Evolutionary conservation across 1,140 invertebrate species (phyloP), one percentile per base, ranked within the genome.

Genomic region (Carcinoscorpius rotundicauda): DNA sequence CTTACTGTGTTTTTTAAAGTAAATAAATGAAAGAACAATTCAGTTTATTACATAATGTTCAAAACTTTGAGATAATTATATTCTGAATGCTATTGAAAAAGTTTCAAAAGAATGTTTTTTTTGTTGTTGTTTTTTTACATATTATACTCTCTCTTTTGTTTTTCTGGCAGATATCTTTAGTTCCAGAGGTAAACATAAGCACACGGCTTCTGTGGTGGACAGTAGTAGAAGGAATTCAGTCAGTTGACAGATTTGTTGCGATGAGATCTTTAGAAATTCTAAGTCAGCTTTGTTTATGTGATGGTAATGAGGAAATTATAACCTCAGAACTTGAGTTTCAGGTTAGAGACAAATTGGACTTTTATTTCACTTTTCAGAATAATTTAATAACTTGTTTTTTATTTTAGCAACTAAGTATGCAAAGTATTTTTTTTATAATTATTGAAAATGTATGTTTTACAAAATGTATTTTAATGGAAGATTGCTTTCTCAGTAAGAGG

Each of bases 201-300:
- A 74, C 74, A 52, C 71, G 75, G 52, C 66, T 78, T 71, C 77
- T 96, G 10, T 72, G 96, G 51, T 84, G 85, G 6, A 86, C 89
- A 0, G 81, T 97, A n/a, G 84, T 86, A 61, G 82, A 84, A 60
- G 89, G 91, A 48, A 79, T 98, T 10, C 78, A 82, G 49, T 87
- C 87, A 6, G 80, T 84, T 58, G 92, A 95, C 68, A 85, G 91
- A 62, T 90, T 91, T 69, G 78, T 82, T 56, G 79, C 86, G 61
- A 83, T 95, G 4, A 85, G 89, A 29, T 89, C 86, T 51, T 77
- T 96, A 50, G 93, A 97, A 78, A 82, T 91, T 63, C 81, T 96
- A 5, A 91, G 92, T 71, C 93, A 93, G 76, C 78, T 96, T 4
- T 88, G 88, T 63, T 85, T 88, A 72, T 87, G 86, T 62, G 89